Evolutionary conservation across 2,113 vertebrate species (phyloP), one percentile per base, ranked within the genome.

Genomic region (Cacatua alba): DNA sequence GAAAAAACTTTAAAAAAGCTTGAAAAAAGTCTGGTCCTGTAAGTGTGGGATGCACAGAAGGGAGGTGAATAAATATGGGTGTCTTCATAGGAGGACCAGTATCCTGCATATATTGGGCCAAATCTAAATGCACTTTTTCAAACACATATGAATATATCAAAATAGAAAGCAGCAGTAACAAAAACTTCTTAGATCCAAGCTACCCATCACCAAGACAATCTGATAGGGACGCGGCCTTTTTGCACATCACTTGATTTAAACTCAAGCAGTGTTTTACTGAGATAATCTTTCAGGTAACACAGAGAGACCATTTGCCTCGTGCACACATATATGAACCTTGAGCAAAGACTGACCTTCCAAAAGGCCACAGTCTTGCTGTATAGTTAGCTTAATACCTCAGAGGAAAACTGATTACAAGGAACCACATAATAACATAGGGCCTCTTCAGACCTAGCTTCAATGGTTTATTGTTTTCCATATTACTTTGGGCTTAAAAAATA

Each of bases 401-500:
- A 65, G 25, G 19, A 82, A 79, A 64, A 35, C 20, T 77, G 59
- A 93, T 91, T 88, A 79, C 23, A 90, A 82, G 63, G 67, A 91
- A 46, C 41, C 17, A 51, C 4, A 19, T 35, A 57, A 62, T 26
- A 74, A 46, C 10, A 24, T 1, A 3, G 31, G 11, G 55, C 76
- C 31, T 88, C 16, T 89, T 90, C 57, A 91, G 63, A 68, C 17
- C 39, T 64, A 80, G 13, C 19, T 82, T 92, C 69, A 89, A 82
- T 91, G 43, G 69, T 33, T 89, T 87, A 77, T 49, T 95, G 90
- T 96, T 95, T 82, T 76, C 62, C 10, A 7, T 84, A 14, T 63
- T 59, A 74, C 37, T 74, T 64, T 35, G n/a, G 6, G 14, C 41
- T 91, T 95, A 31, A 82, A 78, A 88, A 76, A 39, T 35, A 63